Conservation (phyloP, 1,140 invertebrate genomes). For the Papilio glaucus region DNA sequence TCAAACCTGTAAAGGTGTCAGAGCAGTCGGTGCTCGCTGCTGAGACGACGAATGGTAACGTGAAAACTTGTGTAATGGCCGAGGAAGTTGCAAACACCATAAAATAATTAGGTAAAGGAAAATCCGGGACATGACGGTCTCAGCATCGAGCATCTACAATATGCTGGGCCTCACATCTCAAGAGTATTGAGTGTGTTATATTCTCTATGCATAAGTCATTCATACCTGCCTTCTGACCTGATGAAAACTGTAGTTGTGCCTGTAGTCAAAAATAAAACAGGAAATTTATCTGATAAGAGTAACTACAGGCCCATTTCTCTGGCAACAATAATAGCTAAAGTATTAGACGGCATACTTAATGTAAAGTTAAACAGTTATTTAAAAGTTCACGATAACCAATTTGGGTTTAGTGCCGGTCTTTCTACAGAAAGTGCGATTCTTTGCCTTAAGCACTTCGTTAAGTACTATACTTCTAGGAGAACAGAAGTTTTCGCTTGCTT, state of each 20-base stretch:
- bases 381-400: slow-evolving; percentile 10
- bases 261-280: slow-evolving; percentile 40
- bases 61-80: no score
- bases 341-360: slow-evolving; percentile 7
- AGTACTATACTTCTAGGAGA: slow-evolving; percentile 20
- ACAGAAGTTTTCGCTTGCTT: slow-evolving; percentile 18
- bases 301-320: no score
- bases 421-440: slow-evolving; percentile 25
- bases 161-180: background rate
- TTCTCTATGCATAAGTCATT: slow-evolving; percentile 42
- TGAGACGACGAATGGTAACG: no score
- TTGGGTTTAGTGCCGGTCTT: slow-evolving; percentile 28
- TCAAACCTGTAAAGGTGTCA: no score
- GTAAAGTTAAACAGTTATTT: background rate
- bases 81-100: no score
- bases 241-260: slow-evolving; percentile 41
- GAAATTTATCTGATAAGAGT: background rate
- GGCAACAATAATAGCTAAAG: background rate
- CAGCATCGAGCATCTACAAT: no score
- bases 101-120: no score
- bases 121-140: no score
- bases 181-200: slow-evolving; percentile 38
- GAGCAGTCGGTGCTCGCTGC: no score
- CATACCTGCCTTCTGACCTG: slow-evolving; percentile 39
- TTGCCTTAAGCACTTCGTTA: slow-evolving; percentile 23